Conservation (phyloP, 1,140 invertebrate genomes). For the Rhyacophila brunnea region DNA sequence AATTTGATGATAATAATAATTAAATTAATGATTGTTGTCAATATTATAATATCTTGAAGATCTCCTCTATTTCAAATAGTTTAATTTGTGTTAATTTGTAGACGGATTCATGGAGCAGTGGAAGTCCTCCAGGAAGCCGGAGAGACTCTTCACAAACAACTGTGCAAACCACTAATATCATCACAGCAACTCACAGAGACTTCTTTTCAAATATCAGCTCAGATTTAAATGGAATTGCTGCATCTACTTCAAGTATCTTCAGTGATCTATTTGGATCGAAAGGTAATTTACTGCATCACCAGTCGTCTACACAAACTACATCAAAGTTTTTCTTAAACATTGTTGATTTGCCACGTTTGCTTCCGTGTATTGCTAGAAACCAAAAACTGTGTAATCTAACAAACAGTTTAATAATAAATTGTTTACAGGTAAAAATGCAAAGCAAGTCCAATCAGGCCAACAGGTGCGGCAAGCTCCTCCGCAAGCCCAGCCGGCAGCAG, state of each 20-base stretch:
- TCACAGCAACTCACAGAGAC: slow-evolving; percentile 59
- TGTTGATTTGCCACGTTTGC: too few relatives aligned
- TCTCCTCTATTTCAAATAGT: too few relatives aligned
- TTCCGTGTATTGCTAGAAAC: too few relatives aligned
- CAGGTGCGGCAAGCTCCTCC: slow-evolving; percentile 36
- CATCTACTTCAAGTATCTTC: slow-evolving; percentile 88
- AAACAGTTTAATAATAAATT: neutral
- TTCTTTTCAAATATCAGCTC: slow-evolving; percentile 88
- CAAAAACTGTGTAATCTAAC: too few relatives aligned
- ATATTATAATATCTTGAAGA: slow-evolving; percentile 4
- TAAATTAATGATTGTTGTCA: neutral
- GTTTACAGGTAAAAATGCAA: slow-evolving; percentile 31
- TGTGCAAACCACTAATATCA: slow-evolving; percentile 48
- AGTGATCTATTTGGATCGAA: slow-evolving; percentile 82
- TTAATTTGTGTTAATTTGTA: slow-evolving; percentile 4
- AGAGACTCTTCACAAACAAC: slow-evolving; percentile 47
- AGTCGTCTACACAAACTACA: too few relatives aligned
- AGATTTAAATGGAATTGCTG: slow-evolving; percentile 85
- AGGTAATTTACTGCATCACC: too few relatives aligned
- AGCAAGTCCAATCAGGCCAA: slow-evolving; percentile 32
- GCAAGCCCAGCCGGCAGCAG: slow-evolving; percentile 40
- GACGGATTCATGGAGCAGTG: slow-evolving; percentile 36
- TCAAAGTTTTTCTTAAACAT: too few relatives aligned
- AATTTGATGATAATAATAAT: neutral
- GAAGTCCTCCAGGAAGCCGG: slow-evolving; percentile 36